Evolutionary conservation across 2,797 vertebrate genomes (phyloP).

Genomic region (Sebastes minor): DNA sequence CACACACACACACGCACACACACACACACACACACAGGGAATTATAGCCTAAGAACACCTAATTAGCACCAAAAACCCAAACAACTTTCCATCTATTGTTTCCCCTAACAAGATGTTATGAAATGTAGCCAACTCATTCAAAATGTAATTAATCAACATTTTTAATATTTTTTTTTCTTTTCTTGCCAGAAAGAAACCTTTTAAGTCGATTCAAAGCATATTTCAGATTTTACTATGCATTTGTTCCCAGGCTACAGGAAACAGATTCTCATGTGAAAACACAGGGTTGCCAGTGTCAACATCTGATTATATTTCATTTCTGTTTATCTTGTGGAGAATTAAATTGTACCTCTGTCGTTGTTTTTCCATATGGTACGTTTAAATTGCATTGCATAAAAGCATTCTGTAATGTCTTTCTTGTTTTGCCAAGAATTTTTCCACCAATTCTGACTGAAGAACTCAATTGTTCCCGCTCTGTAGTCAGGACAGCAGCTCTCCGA

Average conservation of each 20-base stretch:
- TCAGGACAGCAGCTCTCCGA: neutral
- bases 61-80: neutral
- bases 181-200: conserved; percentile 11
- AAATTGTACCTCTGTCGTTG: neutral
- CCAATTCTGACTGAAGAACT: conserved; percentile 7
- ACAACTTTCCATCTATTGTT: conserved; percentile 11
- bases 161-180: neutral
- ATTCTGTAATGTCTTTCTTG: neutral
- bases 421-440: neutral
- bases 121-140: conserved; percentile 2
- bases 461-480: neutral
- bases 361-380: neutral
- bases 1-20: too few relatives aligned
- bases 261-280: neutral
- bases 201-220: conserved; percentile 14
- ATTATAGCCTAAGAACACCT: neutral
- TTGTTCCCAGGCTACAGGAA: neutral
- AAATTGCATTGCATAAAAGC: neutral
- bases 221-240: neutral
- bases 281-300: neutral
- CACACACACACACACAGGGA: neutral
- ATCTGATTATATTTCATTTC: neutral
- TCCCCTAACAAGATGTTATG: conserved; percentile 3
- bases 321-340: neutral
- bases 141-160: conserved; percentile 20